Evolutionary conservation across 2,888 invertebrate genomes (phyloP).

Genomic region (Macaria notata): DNA sequence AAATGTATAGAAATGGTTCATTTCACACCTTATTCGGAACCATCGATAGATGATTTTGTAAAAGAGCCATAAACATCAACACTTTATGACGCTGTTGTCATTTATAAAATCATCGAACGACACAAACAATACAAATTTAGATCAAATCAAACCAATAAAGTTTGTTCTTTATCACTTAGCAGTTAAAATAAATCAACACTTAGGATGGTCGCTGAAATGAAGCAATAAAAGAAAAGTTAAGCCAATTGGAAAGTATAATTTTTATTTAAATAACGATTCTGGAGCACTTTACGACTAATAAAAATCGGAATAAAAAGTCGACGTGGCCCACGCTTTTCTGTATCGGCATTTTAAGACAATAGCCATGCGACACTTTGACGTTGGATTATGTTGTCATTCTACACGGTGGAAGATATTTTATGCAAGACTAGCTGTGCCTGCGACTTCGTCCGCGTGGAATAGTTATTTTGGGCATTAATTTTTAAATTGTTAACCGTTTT

Average conservation of each 20-base stretch:
- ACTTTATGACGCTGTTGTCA: slow-evolving; percentile 15
- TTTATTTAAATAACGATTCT: slow-evolving; percentile 35
- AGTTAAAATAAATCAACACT: slow-evolving; percentile 34
- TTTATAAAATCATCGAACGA: slow-evolving; percentile 24
- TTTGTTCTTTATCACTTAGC: slow-evolving; percentile 26
- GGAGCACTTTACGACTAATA: slow-evolving; percentile 43
- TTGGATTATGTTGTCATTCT: slow-evolving; percentile 30
- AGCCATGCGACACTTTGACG: slow-evolving; percentile 40
- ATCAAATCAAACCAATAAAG: slow-evolving; percentile 28
- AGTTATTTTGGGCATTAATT: too few relatives aligned
- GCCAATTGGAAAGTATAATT: slow-evolving; percentile 37
- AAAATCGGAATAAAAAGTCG: slow-evolving; percentile 43
- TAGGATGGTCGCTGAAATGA: slow-evolving; percentile 32
- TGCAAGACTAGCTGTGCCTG: slow-evolving; percentile 3
- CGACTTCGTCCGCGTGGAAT: too few relatives aligned
- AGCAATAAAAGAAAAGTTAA: slow-evolving; percentile 42
- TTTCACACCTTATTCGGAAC: too few relatives aligned
- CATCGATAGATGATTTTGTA: not conserved
- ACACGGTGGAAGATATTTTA: slow-evolving; percentile 16
- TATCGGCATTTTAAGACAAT: slow-evolving; percentile 40
- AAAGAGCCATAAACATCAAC: slow-evolving; percentile 1
- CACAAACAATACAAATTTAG: slow-evolving; percentile 24
- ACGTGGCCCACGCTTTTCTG: slow-evolving; percentile 42
- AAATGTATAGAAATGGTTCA: too few relatives aligned
- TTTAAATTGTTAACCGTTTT: too few relatives aligned